Conservation (phyloP, 2,113 vertebrate genomes). For the Numida meleagris region DNA sequence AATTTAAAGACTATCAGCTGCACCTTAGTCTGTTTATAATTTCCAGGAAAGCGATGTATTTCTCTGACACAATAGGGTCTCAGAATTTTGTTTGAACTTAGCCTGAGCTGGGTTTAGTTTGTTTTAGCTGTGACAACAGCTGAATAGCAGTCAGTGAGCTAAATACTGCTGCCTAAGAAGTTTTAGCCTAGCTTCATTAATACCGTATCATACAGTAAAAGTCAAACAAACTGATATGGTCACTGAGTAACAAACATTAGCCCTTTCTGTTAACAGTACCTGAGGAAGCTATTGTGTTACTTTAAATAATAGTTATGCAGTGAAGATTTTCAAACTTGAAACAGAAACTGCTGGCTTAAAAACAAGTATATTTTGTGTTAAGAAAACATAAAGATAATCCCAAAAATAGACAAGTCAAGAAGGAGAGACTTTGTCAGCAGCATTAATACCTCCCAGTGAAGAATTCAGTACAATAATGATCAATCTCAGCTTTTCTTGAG, state of each 20-base stretch:
- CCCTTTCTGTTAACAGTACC: neutral
- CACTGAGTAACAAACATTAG: neutral
- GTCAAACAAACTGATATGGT: neutral
- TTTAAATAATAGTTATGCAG: neutral
- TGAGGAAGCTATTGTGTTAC: neutral
- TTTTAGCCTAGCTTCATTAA: neutral
- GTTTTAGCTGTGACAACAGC: neutral
- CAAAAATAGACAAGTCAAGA: neutral
- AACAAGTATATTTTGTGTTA: neutral
- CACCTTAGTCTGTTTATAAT: neutral
- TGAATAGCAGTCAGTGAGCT: neutral
- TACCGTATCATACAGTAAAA: neutral
- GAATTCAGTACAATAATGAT: neutral
- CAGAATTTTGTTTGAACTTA: neutral
- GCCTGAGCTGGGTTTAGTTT: neutral
- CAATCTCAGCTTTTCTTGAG: neutral
- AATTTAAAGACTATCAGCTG: neutral
- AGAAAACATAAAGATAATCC: neutral
- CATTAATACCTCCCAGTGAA: neutral
- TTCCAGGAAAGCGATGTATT: neutral
- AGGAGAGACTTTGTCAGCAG: neutral
- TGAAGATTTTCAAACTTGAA: neutral
- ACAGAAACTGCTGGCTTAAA: neutral
- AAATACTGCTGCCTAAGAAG: neutral
- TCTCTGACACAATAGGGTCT: neutral